Evolutionary conservation across 1,140 invertebrate genomes (phyloP).

Genomic region (Scaptomyza montana): DNA sequence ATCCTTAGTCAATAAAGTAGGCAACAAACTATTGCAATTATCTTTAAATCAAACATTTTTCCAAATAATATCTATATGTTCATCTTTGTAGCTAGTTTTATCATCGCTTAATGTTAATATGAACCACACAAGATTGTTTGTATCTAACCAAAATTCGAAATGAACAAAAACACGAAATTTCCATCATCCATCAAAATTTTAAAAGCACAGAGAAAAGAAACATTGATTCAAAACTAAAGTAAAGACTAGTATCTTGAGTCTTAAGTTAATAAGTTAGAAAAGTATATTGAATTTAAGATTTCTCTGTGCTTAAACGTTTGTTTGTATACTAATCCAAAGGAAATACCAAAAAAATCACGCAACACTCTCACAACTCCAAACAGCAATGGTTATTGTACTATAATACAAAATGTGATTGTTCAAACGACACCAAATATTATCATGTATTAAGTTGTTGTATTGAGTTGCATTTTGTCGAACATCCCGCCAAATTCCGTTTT

Average conservation of each 20-base stretch:
- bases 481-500: constrained; percentile 31
- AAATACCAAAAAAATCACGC: neutral
- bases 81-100: constrained; percentile 66
- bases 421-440: neutral
- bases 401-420: constrained; percentile 12
- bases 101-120: constrained; percentile 49
- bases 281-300: too few relatives aligned
- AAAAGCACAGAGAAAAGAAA: too few relatives aligned
- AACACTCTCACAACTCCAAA: neutral
- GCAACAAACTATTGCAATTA: constrained; percentile 20
- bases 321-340: neutral
- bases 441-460: constrained; percentile 25
- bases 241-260: too few relatives aligned
- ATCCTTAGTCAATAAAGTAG: constrained; percentile 3
- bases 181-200: neutral
- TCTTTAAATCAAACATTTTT: constrained; percentile 41
- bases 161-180: constrained; percentile 6
- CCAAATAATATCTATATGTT: constrained; percentile 59
- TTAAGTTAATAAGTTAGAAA: too few relatives aligned
- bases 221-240: neutral
- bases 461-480: constrained; percentile 39
- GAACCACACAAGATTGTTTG: constrained; percentile 17
- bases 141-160: constrained; percentile 39
- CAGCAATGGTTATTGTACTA: neutral
- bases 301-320: neutral